These are phyloP conservation scores for Heliconius hortense DNA, from an alignment of 2,888 invertebrate species.

Conservation along the genomic window DNA sequence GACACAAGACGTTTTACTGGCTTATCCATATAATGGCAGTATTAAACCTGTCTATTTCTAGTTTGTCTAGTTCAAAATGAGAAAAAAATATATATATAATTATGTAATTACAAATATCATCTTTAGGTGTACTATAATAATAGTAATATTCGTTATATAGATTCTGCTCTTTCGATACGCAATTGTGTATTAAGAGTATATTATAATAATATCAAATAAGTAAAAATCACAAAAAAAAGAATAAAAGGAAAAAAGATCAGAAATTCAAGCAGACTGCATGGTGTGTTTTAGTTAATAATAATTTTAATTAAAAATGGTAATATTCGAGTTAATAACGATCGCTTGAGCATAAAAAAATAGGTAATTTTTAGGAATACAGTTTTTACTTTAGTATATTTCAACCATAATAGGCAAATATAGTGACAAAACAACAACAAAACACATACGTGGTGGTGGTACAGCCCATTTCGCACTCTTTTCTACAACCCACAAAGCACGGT, in stretches of 20 bases:
- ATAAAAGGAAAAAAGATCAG: too few relatives aligned
- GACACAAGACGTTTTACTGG: not conserved
- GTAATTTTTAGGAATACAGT: not conserved
- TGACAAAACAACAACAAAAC: not conserved
- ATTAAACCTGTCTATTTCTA: not conserved
- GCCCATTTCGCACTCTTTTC: constrained; percentile 83
- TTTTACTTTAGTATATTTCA: not conserved
- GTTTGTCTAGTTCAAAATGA: not conserved
- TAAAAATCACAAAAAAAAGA: too few relatives aligned
- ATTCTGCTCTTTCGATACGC: too few relatives aligned
- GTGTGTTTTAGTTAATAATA: too few relatives aligned
- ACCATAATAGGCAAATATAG: not conserved
- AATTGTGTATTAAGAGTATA: too few relatives aligned
- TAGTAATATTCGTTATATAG: too few relatives aligned
- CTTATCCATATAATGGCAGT: not conserved
- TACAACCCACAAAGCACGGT: constrained; percentile 76
- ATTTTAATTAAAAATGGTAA: too few relatives aligned
- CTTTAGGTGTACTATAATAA: too few relatives aligned
- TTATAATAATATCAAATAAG: too few relatives aligned
- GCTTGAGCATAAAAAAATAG: too few relatives aligned
- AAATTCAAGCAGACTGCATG: too few relatives aligned
- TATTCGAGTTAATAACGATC: too few relatives aligned
- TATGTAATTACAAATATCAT: not conserved
- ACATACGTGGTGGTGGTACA: constrained; percentile 75
- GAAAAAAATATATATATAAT: not conserved